Evolutionary conservation across 1,140 invertebrate species (phyloP).

Genomic region (Drosophila rufa): DNA sequence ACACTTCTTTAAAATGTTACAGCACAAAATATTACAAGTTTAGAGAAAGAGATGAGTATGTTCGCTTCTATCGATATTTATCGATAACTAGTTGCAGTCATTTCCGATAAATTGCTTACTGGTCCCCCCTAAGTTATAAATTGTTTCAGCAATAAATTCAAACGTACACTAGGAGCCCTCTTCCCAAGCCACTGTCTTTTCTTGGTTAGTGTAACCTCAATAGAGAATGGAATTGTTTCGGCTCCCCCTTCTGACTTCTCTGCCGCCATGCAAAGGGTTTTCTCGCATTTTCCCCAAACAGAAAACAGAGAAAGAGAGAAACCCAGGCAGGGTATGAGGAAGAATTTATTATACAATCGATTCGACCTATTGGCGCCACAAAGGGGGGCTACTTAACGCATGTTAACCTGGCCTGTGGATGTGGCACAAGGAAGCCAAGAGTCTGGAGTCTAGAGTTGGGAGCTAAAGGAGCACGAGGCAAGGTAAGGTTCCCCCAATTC

Average conservation of each 20-base stretch:
- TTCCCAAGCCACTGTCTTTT: not conserved
- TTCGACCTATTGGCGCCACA: conserved; percentile 60
- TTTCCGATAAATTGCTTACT: too few relatives aligned
- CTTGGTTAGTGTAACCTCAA: conserved; percentile 56
- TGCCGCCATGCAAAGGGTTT: conserved; percentile 4
- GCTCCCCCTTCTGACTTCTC: not conserved
- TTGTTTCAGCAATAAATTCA: too few relatives aligned
- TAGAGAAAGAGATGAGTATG: too few relatives aligned
- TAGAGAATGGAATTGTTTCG: conserved; percentile 28
- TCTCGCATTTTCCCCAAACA: conserved; percentile 7
- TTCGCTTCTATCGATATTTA: too few relatives aligned
- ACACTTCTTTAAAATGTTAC: too few relatives aligned
- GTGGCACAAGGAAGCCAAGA: conserved; percentile 50
- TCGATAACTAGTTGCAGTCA: too few relatives aligned
- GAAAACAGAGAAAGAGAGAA: not conserved
- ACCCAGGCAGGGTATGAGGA: not conserved
- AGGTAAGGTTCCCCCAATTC: conserved; percentile 38
- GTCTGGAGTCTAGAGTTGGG: not conserved
- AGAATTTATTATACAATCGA: conserved; percentile 65
- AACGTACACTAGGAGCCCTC: too few relatives aligned
- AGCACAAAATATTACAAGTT: too few relatives aligned
- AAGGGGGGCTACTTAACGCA: conserved; percentile 20
- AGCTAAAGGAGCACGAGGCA: not conserved
- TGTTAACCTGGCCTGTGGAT: conserved; percentile 32
- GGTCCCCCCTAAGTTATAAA: too few relatives aligned